These are phyloP conservation scores for Dryoscopus gambensis DNA, from an alignment of 2,113 vertebrate genomes.

Conservation along the genomic window DNA sequence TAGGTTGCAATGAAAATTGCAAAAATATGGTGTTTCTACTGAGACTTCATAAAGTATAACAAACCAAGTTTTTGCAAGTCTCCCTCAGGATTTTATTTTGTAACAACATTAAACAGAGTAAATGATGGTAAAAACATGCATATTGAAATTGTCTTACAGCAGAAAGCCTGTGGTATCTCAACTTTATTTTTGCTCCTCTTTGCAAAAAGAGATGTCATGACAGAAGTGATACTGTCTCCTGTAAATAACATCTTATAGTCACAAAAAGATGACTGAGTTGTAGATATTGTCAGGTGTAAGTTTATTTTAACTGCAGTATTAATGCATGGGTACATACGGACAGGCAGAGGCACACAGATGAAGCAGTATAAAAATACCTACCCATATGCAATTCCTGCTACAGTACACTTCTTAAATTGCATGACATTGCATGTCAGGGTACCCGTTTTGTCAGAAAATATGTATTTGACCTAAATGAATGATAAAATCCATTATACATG, in stretches of 20 bases:
- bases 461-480: conserved; percentile 92
- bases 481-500: neutral
- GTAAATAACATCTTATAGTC: neutral
- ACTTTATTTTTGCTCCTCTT: neutral
- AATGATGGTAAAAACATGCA: neutral
- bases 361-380: conserved; percentile 65
- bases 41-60: neutral
- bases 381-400: conserved; percentile 96
- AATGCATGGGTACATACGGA: neutral
- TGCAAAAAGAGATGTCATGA: neutral
- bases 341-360: neutral
- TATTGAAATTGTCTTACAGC: neutral
- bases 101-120: neutral
- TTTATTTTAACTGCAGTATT: neutral
- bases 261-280: neutral
- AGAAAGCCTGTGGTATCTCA: neutral
- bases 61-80: neutral
- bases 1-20: neutral
- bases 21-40: neutral
- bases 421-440: conserved; percentile 98
- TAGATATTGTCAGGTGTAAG: neutral
- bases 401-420: conserved; percentile 98
- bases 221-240: neutral
- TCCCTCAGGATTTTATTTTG: neutral
- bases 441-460: conserved; percentile 98